Percentiles rank a stretch among this genome's conserved stretches.
Evolutionary conservation across 2,888 invertebrate species (phyloP).

Genomic region (Agrotis segetum): DNA sequence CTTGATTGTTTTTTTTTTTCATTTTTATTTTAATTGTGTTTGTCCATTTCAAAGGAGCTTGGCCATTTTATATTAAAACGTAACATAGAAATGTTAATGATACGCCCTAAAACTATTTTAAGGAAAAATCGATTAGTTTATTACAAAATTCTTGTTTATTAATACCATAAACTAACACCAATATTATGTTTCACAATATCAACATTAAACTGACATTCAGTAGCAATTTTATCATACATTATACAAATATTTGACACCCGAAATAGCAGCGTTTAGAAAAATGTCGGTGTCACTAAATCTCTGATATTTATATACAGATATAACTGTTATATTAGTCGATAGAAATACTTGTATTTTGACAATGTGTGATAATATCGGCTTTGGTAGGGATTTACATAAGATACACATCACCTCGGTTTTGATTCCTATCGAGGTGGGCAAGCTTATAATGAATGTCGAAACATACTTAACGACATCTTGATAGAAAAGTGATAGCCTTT

Average conservation of each 20-base stretch:
- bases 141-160: conserved; percentile 35
- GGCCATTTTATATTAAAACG: not conserved
- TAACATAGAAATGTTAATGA: conserved; percentile 10
- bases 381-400: conserved; percentile 35
- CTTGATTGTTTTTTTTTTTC: not conserved
- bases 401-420: not conserved
- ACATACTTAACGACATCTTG: not conserved
- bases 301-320: conserved; percentile 48
- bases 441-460: conserved; percentile 7
- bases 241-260: conserved; percentile 59
- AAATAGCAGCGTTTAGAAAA: conserved; percentile 45
- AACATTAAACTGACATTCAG: conserved; percentile 50
- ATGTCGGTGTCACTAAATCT: conserved; percentile 38
- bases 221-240: conserved; percentile 49
- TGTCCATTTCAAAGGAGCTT: not conserved
- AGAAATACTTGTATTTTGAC: conserved; percentile 46
- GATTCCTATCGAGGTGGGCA: not conserved
- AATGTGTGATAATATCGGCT: conserved; percentile 26
- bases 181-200: conserved; percentile 39
- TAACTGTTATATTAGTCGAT: conserved; percentile 38
- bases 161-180: conserved; percentile 41
- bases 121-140: not conserved
- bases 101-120: conserved; percentile 7
- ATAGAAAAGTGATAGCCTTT: not conserved
- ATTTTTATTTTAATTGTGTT: not conserved